Evolutionary conservation across 1,140 invertebrate genomes (phyloP), one percentile per base, ranked within the genome.

Genomic region (Laodelphax striatellus): DNA sequence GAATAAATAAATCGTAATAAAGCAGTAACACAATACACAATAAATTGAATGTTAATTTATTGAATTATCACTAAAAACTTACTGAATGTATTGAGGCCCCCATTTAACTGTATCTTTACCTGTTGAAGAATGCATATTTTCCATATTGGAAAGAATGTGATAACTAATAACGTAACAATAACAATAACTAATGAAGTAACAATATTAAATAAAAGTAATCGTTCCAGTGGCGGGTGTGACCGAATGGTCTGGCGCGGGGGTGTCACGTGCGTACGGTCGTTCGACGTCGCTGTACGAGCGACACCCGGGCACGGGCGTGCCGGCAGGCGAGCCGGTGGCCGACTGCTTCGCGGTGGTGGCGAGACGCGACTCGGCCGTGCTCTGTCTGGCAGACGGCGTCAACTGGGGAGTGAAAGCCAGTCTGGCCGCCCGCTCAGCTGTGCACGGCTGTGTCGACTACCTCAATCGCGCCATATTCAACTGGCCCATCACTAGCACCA

Each of bases 321-420:
- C 82, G 57, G 88, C 88, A 76, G 90, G 92, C 5, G 87, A 90
- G 71, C 92, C 92, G 14, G 88, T 95, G 64, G 92, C 92, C 14
- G 92, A 95, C 75, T 87, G 90, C 66, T 95, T 91, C 77, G 92
- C 86, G 2, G 77, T 95, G 44, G 84, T 90, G 63, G 82, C 87
- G 5, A 76, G 90, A 43, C 80, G 80, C 50, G 88, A 94, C 72
- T 89, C 84, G 62, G 85, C 86, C 5, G 82, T 94, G 61, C 75
- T 95, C 67, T 85, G 87, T 34, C 77, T 96, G 52, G 93, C 91
- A 13, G 92, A 95, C 79, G 92, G 93, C 41, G 92, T 95, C 0
- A 95, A 96, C 76, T 95, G 92, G 92, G 92, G 92, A 54, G 84
- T 90, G 68, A 91, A 90, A 68, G 89, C 92, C 31, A 81, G 87